Base-by-base conservation (phyloP, 2,888 invertebrate genomes). In the Ashinkailepas kermadecensis region DNA sequence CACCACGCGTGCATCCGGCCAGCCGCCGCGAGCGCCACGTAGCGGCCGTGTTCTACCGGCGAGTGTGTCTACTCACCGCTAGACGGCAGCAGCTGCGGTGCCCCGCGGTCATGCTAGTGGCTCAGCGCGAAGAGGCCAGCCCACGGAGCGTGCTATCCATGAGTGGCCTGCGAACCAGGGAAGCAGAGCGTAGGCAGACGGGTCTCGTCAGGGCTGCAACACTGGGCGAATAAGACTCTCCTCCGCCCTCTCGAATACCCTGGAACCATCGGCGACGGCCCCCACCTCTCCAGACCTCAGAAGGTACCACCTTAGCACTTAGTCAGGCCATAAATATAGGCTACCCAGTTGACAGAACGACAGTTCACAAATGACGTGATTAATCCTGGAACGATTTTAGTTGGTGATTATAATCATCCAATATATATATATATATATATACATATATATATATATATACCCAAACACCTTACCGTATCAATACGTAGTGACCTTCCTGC, bases 171-270 rank as follows among this genome's bases (percentile, higher is more conserved):
- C 25, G 21, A 82, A 80, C n/a, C 74, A 81, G 81, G 70, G 81
- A 81, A n/a, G 67, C 56, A 81, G 85, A 84, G 81, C 23, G 70
- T 21, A 70, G 65, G n/a, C 57, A 81, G 70, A 81, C 57, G 13
- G 70, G 18, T n/a, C 56, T 7, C 18, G 80, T 39, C 12, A 80
- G 25, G 21, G 39, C 39, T 39, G 39, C 39, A 39, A 39, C 39
- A 39, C 39, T 39, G 39, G 39, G 39, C 4, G 39, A 39, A 39
- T 39, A 39, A 1, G 39, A 39, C 39, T 39, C 39, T 39, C 39
- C 39, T 4, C 39, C 1, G 39, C 39, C 39, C 39, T 39, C 39
- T 39, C 39, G 39, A 39, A 39, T 39, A 39, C 39, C 39, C 39
- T 39, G 39, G 39, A 39, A 39, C 39, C 39, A 39, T 39, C 82